These are phyloP conservation scores for Sphaerodactylus townsendi DNA, from an alignment of 2,113 vertebrate species.

Conservation along the genomic window DNA sequence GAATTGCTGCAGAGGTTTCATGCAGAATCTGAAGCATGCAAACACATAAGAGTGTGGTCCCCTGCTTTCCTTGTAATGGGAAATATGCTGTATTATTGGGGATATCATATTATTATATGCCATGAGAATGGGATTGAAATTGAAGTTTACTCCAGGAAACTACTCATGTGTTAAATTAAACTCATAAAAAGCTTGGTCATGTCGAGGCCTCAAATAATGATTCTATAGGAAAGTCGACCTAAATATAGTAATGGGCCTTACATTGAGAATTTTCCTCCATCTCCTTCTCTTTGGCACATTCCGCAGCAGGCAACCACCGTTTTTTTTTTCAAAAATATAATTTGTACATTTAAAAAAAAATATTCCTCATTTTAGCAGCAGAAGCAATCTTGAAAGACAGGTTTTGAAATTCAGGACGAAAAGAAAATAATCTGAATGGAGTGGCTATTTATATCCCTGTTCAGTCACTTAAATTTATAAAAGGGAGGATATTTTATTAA, in stretches of 20 bases:
- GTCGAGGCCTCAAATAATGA: constrained; percentile 59
- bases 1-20: constrained; percentile 50
- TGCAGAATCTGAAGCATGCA: constrained; percentile 43
- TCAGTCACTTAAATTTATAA: background rate
- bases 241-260: constrained; percentile 9
- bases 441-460: background rate
- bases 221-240: constrained; percentile 49
- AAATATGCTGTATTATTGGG: constrained; percentile 51
- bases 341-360: background rate
- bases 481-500: constrained; percentile 9
- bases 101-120: constrained; percentile 52
- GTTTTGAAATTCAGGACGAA: background rate
- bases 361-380: no score
- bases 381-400: background rate
- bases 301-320: no score
- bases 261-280: background rate
- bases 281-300: no score
- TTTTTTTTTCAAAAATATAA: no score
- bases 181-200: constrained; percentile 59
- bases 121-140: constrained; percentile 61
- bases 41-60: constrained; percentile 59
- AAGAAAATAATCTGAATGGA: background rate
- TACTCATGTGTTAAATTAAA: constrained; percentile 71
- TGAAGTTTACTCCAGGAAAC: constrained; percentile 66
- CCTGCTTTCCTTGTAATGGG: constrained; percentile 43